Conservation (phyloP, 1,140 invertebrate genomes). For the Drosophila tropicalis region DNA sequence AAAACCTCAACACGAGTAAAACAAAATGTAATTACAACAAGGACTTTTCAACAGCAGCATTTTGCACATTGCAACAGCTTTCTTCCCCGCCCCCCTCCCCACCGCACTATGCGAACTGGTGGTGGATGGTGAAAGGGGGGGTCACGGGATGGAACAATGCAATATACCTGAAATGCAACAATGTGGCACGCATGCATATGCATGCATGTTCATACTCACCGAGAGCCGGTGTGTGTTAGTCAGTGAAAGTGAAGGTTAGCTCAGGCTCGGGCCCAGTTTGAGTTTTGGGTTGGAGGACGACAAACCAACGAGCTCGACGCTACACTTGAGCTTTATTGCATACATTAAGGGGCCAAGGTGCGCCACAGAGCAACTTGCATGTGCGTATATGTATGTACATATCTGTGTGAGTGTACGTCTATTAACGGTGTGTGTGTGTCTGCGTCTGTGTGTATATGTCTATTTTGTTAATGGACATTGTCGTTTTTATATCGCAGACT, state of each 20-base stretch:
- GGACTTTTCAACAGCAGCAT: slow-evolving; percentile 63
- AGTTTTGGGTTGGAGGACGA: slow-evolving; percentile 21
- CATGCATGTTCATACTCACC: slow-evolving; percentile 10
- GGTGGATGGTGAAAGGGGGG: background rate
- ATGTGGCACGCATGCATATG: slow-evolving; percentile 58
- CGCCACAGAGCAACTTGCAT: slow-evolving; percentile 63
- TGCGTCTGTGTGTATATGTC: slow-evolving; percentile 34
- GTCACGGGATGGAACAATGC: slow-evolving; percentile 45
- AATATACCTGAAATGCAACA: slow-evolving; percentile 70
- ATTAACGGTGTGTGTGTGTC: slow-evolving; percentile 21
- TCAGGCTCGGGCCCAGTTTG: slow-evolving; percentile 29
- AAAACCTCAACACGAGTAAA: slow-evolving; percentile 81
- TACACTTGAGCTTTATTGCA: slow-evolving; percentile 80
- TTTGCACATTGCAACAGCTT: slow-evolving; percentile 67
- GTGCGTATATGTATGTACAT: slow-evolving; percentile 23
- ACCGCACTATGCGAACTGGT: background rate
- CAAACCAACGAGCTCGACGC: slow-evolving; percentile 41
- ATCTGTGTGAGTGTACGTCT: slow-evolving; percentile 27
- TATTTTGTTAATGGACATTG: slow-evolving; percentile 75
- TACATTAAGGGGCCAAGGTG: slow-evolving; percentile 80
- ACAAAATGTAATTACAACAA: slow-evolving; percentile 82
- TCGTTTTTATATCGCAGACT: slow-evolving; percentile 51
- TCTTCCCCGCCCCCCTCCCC: slow-evolving; percentile 19
- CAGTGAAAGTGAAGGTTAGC: slow-evolving; percentile 78
- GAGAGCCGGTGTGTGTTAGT: slow-evolving; percentile 23